Percentiles rank a stretch among this genome's conserved stretches.
These are phyloP conservation scores for Thryonomys swinderianus DNA, from an alignment of 2,113 vertebrate genomes.

Conservation along the genomic window DNA sequence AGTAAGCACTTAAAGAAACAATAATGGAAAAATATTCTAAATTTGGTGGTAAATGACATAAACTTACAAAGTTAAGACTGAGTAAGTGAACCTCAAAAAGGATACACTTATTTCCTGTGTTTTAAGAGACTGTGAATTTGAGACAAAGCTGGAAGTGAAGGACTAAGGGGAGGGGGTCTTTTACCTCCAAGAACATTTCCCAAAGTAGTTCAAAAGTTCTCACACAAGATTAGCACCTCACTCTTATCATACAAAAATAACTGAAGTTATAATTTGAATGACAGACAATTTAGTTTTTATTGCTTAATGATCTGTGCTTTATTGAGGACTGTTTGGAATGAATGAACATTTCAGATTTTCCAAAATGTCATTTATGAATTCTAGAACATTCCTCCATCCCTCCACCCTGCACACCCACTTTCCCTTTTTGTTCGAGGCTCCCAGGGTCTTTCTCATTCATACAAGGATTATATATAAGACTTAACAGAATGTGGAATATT, in stretches of 20 bases:
- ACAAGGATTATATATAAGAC: constrained; percentile 46
- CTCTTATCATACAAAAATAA: constrained; percentile 73
- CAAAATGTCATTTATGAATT: constrained; percentile 2
- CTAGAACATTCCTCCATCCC: background rate
- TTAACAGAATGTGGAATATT: constrained; percentile 63
- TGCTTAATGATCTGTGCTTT: constrained; percentile 83
- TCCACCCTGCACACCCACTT: background rate
- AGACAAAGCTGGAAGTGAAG: constrained; percentile 62
- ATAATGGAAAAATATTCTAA: background rate
- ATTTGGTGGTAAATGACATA: background rate
- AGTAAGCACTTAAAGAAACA: background rate
- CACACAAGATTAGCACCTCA: constrained; percentile 79
- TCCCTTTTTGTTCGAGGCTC: constrained; percentile 42
- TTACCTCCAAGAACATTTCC: constrained; percentile 59
- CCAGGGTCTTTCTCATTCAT: constrained; percentile 68
- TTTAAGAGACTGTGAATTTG: constrained; percentile 31
- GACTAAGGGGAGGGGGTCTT: background rate
- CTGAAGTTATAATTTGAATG: constrained; percentile 63
- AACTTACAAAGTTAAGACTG: background rate
- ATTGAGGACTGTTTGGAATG: constrained; percentile 56
- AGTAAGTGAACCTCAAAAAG: background rate
- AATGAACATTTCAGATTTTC: constrained; percentile 58
- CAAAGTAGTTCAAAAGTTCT: constrained; percentile 66
- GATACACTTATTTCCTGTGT: background rate
- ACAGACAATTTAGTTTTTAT: constrained; percentile 78